Conservation (phyloP, 2,797 vertebrate genomes). For the Myripristis jacobus region DNA sequence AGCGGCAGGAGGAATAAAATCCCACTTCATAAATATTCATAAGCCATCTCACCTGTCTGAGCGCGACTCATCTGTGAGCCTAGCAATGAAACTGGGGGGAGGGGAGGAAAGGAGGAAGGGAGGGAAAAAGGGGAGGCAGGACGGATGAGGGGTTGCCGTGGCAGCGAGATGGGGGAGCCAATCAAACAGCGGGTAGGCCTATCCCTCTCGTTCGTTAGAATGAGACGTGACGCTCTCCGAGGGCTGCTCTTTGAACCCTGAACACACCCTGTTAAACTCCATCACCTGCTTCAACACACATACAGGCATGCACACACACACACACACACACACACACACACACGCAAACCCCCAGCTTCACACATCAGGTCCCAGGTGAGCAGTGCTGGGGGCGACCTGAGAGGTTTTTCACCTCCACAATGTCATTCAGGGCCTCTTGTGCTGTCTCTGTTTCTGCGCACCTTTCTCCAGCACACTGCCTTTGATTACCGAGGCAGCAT, state of each 20-base stretch:
- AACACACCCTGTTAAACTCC: conserved; percentile 78
- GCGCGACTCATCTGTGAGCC: conserved; percentile 79
- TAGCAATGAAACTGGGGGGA: conserved; percentile 61
- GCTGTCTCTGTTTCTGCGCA: conserved; percentile 37
- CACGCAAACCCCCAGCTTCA: conserved; percentile 52
- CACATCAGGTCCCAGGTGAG: conserved; percentile 76
- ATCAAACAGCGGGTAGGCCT: conserved; percentile 60
- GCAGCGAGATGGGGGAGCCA: conserved; percentile 71
- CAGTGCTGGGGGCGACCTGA: conserved; percentile 69
- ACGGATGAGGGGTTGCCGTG: conserved; percentile 78
- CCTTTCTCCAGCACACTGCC: conserved; percentile 40
- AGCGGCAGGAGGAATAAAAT: conserved; percentile 77
- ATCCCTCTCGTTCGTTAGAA: conserved; percentile 66
- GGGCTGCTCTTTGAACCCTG: conserved; percentile 81
- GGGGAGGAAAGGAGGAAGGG: conserved; percentile 44
- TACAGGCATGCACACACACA: conserved; percentile 33
- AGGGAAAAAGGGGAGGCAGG: conserved; percentile 59
- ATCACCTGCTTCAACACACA: conserved; percentile 78
- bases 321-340: conserved; percentile 17
- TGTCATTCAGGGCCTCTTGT: conserved; percentile 69
- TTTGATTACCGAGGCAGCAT: conserved; percentile 62
- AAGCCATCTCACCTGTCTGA: conserved; percentile 84
- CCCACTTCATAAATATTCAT: conserved; percentile 84
- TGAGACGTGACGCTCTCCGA: conserved; percentile 71
- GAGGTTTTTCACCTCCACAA: conserved; percentile 76